Evolutionary conservation across 2,113 vertebrate species (phyloP), one percentile per base, ranked within the genome.

Genomic region (Tyrannus savana): DNA sequence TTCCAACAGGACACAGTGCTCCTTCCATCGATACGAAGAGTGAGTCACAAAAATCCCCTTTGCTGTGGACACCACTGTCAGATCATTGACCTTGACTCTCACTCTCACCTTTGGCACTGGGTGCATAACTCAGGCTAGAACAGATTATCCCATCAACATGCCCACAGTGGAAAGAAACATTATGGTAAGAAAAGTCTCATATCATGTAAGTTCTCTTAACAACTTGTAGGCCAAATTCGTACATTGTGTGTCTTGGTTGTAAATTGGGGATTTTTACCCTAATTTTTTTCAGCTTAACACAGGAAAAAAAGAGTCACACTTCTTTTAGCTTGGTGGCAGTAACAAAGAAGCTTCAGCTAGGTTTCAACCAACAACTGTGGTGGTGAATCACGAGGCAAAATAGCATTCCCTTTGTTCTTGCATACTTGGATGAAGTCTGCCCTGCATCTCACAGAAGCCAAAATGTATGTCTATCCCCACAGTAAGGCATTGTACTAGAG

Each of bases 41-140:
- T 2, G 41, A 90, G 18, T 24, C 42, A 55, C 52, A 49, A 23
- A 85, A 74, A 39, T 19, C 17, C 14, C 23, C 82, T 88, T 81
- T 76, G 49, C 67, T 2, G 3, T 46, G 64, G 66, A 17, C 50
- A 59, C 37, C 33, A 11, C 16, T 6, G 46, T 62, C 47, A 50
- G 37, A 56, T 60, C 66, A 6, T 7, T 72, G 76, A 93, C 86
- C 71, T 90, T 91, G 92, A 73, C 86, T 90, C 75, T 80, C 62
- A 49, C 73, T 83, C 19, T n/a, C 77, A 79, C 89, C 72, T 95
- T 90, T 71, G 33, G 64, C 80, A 71, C 64, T 18, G 55, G 37
- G 27, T 46, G 37, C 9, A 5, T 76, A 91, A 94, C 37, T 89
- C 24, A 12, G 13, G 0, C 72, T 25, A 50, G 35, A 93, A 13